phyloP scores from a whole-genome alignment of 2,113 vertebrate species.

The Pristiophorus japonicus region DNA sequence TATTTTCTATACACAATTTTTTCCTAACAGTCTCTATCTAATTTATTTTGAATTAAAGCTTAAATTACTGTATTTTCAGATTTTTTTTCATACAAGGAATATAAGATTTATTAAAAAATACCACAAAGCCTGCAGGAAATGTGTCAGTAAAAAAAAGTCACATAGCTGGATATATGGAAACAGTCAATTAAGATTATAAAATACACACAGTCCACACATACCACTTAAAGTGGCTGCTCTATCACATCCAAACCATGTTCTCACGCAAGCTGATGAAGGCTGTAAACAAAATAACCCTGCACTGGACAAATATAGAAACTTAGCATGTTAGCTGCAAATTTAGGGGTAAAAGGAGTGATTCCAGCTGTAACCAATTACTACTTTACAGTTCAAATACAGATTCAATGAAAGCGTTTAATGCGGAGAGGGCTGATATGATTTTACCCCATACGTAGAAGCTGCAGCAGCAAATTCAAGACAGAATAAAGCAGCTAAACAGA shows the following conservation, averaged over 20 bases:
- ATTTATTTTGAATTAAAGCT: neutral
- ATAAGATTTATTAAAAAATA: neutral
- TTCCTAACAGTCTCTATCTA: neutral
- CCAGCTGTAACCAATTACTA: neutral
- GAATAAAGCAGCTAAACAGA: neutral
- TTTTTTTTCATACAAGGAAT: neutral
- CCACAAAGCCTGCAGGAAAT: neutral
- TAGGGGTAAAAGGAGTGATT: neutral
- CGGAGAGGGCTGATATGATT: neutral
- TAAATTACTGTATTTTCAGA: neutral
- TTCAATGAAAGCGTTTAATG: neutral
- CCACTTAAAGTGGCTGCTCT: neutral
- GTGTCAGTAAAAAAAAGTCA: neutral
- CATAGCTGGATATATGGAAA: neutral
- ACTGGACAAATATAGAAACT: neutral
- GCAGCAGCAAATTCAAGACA: neutral
- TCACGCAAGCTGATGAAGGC: neutral
- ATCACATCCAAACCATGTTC: neutral
- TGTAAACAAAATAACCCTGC: neutral
- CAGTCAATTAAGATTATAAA: neutral
- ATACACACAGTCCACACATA: neutral
- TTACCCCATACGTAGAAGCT: neutral
- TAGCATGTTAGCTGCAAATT: neutral
- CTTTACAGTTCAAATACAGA: neutral
- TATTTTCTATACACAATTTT: neutral